Evolutionary conservation across 2,113 vertebrate species (phyloP), one percentile per base, ranked within the genome.

Genomic region (Dissostichus mawsoni): DNA sequence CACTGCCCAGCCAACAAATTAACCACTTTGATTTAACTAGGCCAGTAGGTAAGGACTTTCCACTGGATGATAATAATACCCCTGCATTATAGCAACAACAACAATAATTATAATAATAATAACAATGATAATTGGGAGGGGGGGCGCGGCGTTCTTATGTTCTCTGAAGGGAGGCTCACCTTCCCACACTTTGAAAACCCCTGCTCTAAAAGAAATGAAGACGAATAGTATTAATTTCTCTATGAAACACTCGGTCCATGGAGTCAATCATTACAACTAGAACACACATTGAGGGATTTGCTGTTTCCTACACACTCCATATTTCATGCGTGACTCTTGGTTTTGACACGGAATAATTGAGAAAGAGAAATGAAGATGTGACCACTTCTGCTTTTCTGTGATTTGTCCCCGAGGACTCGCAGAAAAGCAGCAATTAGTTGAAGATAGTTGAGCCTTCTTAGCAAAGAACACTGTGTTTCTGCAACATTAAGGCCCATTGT

Each of bases 301-400:
- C 47, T 47, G 45, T 16, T 50, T 36, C 3, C 41, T 20, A 48
- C 63, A 56, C 52, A n/a, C 6, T 29, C 18, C n/a, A 44, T 59
- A 29, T 61, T 70, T 78, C 2, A 45, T 82, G 50, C 23, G 57
- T 17, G 16, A 71, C 8, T 73, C 14, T 29, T 14, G 9, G 5
- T 36, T 6, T 47, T 56, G 36, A 11, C 11, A 58, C 8, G 6
- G 4, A 68, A 66, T 70, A 56, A 51, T 20, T 33, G 20, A 45
- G 7, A 47, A 56, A 36, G 33, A 59, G 20, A n/a, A 44, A 14
- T 59, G 62, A 71, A 71, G 70, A 11, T 11, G n/a, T 44, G 61
- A 44, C 36, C 47, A 76, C 33, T n/a, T 48, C 51, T 36, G 11
- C 8, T 66, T 2, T 4, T n/a, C 50, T 65, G 18, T 55, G 16